Base-by-base conservation (phyloP, 2,113 vertebrate species). In the Glareola pratincola region DNA sequence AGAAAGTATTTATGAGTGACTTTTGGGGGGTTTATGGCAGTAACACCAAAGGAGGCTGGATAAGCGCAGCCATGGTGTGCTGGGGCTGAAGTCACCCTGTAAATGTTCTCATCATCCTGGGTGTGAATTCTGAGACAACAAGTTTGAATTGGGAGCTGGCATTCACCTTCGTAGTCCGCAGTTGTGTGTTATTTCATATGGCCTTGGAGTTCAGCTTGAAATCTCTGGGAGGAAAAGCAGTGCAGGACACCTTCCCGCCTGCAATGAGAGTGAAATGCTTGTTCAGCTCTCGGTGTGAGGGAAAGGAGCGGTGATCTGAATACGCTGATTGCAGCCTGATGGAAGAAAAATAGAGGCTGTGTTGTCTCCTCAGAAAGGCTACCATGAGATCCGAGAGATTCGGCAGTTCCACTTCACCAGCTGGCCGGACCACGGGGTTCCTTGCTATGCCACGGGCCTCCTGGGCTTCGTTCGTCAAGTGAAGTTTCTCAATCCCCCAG, bases 331-430 rank as follows among this genome's bases (percentile, higher is more conserved):
- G 48, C 50, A 34, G 62, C 9, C 36, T 22, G 24, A 32, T 53
- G 92, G 74, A 10, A 87, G 66, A 15, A 75, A 96, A 97, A 97
- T 23, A 94, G 81, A 91, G 85, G 59, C 87, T 95, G 72, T 66
- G 2, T 97, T 97, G 95, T 97, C 96, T 96, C 96, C 93, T 97
- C 98, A 99, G 99, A 99, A 99, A 99, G 99, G 99, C 96, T 99
- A 99, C 96, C 99, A 99, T 8, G 99, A 99, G 97, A 99, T 99
- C 97, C 98, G 99, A 17, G 99, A 99, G 96, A 99, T 99, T 71
- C 99, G 99, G 34, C 99, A 99, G 98, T 99, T 99, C 95, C 99
- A 99, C 82, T 99, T 99, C 97, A 99, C 99, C 97, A 99, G 99
- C 98, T 99, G 99, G 99, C 99, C 99, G 0, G 99, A 99, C 97